Conservation (phyloP, 2,888 invertebrate species). For the Drosophila kanekoi region DNA sequence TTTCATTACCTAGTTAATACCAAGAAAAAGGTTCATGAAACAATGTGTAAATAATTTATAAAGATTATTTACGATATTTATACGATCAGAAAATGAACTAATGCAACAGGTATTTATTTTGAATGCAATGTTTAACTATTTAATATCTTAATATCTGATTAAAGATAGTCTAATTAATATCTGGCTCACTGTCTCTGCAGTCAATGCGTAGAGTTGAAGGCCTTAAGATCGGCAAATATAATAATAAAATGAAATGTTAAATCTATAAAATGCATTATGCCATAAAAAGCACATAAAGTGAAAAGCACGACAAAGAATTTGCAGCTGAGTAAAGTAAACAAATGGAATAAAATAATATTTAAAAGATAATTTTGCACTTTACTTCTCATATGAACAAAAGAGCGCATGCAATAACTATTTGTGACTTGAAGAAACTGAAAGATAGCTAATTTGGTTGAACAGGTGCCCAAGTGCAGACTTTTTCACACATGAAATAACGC, state of each 20-base stretch:
- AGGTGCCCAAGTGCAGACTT: conserved; percentile 6
- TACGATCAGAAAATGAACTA: too few species aligned
- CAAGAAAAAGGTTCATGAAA: neutral
- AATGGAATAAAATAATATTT: neutral
- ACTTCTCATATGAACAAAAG: conserved; percentile 1
- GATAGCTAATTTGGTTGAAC: neutral
- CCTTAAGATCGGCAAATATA: too few species aligned
- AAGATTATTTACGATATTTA: too few species aligned
- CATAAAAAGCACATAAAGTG: neutral
- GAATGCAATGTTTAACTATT: too few species aligned
- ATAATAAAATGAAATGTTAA: neutral
- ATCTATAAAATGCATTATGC: neutral
- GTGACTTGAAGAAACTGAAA: neutral
- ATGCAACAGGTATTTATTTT: too few species aligned
- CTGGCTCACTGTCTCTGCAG: too few species aligned
- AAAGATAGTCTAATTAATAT: too few species aligned
- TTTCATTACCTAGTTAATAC: neutral
- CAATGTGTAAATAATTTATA: too few species aligned
- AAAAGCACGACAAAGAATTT: neutral
- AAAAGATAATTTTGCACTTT: neutral
- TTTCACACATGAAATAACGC: conserved; percentile 27
- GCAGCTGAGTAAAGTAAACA: neutral
- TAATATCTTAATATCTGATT: too few species aligned
- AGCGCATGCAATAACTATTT: conserved; percentile 2
- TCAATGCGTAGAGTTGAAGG: too few species aligned